Evolutionary conservation across 2,888 invertebrate species (phyloP).

Genomic region (Orthosia gracilis): DNA sequence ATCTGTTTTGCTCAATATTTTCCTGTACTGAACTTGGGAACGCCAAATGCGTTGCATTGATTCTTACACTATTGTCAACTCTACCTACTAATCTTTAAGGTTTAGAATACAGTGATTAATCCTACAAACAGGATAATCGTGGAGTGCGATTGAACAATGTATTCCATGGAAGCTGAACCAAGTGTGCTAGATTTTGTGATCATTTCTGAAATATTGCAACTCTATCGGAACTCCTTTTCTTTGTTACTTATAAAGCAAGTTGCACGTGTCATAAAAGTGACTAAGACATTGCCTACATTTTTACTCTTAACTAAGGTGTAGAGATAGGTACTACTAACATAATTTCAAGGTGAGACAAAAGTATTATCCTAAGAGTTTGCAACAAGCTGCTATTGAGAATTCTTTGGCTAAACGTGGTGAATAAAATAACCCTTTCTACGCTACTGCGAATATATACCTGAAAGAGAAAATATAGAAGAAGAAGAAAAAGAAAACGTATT

Average conservation of each 20-base stretch:
- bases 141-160: conserved; percentile 36
- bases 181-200: conserved; percentile 21
- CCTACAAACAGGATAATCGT: conserved; percentile 55
- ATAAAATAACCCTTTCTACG: not conserved
- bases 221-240: conserved; percentile 15
- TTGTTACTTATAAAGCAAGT: conserved; percentile 15
- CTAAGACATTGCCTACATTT: conserved; percentile 1
- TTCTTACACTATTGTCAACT: conserved; percentile 5
- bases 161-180: conserved; percentile 36
- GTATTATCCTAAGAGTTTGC: not conserved
- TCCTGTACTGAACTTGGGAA: conserved; percentile 52
- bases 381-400: not conserved
- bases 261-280: conserved; percentile 11
- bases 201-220: conserved; percentile 3
- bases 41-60: conserved; percentile 37
- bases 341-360: not conserved
- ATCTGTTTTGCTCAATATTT: conserved; percentile 47
- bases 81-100: not conserved
- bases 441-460: too few relatives aligned
- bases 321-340: not conserved
- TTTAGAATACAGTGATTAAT: conserved; percentile 10
- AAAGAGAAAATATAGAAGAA: too few relatives aligned
- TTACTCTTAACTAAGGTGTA: not conserved
- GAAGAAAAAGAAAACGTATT: too few relatives aligned
- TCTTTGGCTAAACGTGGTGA: not conserved